phyloP scores from a whole-genome alignment of 2,797 vertebrate genomes.

The Nothura maculosa region DNA sequence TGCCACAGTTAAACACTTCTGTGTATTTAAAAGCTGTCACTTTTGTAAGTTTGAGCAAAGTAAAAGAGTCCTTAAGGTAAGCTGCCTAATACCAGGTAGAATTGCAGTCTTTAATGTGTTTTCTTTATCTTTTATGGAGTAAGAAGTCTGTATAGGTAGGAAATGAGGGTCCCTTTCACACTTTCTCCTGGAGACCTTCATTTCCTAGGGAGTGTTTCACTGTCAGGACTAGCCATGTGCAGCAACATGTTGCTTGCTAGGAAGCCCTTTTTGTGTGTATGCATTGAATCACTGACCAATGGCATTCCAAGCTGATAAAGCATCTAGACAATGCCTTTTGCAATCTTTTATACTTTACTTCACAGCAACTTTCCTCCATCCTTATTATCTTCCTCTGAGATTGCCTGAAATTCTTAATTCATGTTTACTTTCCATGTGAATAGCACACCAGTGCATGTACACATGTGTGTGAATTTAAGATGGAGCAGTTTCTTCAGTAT shows the following conservation, averaged over 20 bases:
- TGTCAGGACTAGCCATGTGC: neutral
- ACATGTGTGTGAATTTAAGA: accelerated
- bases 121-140: constrained; percentile 47
- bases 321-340: constrained; percentile 6
- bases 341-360: constrained; percentile 44
- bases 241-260: neutral
- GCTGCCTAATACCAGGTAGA: neutral
- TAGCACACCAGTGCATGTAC: accelerated
- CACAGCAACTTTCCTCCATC: neutral
- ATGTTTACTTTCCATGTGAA: neutral
- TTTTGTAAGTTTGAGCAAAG: constrained; percentile 49
- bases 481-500: neutral
- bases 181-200: constrained; percentile 1
- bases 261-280: neutral
- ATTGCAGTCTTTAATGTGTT: constrained; percentile 21
- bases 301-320: constrained; percentile 43
- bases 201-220: neutral
- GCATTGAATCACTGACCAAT: constrained; percentile 27
- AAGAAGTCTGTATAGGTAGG: constrained; percentile 14
- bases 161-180: neutral
- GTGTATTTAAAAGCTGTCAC: constrained; percentile 45
- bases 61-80: constrained; percentile 22
- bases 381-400: neutral
- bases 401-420: neutral
- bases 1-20: constrained; percentile 28